Conservation (phyloP, 2,797 vertebrate species). For the Syngnathus acus region DNA sequence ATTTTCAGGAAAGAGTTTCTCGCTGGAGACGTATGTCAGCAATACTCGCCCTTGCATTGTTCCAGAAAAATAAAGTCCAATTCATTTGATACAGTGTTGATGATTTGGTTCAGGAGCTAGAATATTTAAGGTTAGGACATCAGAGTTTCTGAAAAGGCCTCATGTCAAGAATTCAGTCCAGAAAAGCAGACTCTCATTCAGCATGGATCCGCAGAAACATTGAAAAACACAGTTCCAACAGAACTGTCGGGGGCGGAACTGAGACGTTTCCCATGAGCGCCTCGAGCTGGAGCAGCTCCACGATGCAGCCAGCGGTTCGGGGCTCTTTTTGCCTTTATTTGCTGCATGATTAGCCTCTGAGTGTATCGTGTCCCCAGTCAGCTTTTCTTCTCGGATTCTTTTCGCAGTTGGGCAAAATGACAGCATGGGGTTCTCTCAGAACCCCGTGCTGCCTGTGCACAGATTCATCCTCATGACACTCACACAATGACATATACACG, state of each 20-base stretch:
- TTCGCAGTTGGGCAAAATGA: slow-evolving; percentile 43
- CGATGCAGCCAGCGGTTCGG: slow-evolving; percentile 44
- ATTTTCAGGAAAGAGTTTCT: too few species aligned
- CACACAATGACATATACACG: slow-evolving; percentile 27
- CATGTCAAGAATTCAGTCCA: slow-evolving; percentile 21
- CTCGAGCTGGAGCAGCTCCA: slow-evolving; percentile 34
- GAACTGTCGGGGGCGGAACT: slow-evolving; percentile 42
- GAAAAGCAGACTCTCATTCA: slow-evolving; percentile 15
- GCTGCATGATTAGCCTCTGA: slow-evolving; percentile 66
- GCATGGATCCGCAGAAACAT: slow-evolving; percentile 31
- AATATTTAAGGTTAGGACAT: too few species aligned
- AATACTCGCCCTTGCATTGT: too few species aligned
- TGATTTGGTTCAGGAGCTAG: too few species aligned
- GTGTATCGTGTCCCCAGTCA: slow-evolving; percentile 62
- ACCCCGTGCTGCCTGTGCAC: slow-evolving; percentile 35
- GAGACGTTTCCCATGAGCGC: slow-evolving; percentile 51
- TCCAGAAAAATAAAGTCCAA: too few species aligned
- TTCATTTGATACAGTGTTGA: too few species aligned
- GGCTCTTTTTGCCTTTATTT: slow-evolving; percentile 55
- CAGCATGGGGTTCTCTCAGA: slow-evolving; percentile 49
- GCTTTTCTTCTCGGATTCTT: slow-evolving; percentile 31
- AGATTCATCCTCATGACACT: slow-evolving; percentile 43
- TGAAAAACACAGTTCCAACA: slow-evolving; percentile 19
- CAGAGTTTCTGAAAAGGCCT: slow-evolving; percentile 4
- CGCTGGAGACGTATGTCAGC: too few species aligned